phyloP scores from a whole-genome alignment of 1,140 invertebrate genomes.

The Aphis gossypii region DNA sequence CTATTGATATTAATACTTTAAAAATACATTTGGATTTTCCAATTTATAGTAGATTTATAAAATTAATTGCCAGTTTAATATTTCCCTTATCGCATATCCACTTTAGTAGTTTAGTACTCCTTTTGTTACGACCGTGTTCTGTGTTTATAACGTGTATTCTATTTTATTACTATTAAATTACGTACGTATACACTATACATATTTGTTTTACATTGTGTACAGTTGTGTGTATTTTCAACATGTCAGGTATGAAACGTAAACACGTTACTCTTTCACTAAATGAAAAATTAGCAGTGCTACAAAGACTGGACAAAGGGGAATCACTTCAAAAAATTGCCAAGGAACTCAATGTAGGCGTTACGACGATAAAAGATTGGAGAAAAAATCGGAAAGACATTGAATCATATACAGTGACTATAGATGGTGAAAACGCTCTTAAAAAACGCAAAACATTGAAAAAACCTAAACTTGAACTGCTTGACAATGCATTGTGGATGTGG shows the following conservation, averaged over 20 bases:
- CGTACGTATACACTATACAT: not conserved
- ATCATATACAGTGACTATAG: conserved; percentile 6
- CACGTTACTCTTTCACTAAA: conserved; percentile 28
- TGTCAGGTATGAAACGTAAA: conserved; percentile 9
- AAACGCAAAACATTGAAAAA: conserved; percentile 16
- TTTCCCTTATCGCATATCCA: too few species aligned
- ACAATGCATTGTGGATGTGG: conserved; percentile 40
- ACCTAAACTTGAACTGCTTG: conserved; percentile 5
- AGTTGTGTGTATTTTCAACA: not conserved
- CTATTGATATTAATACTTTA: too few species aligned
- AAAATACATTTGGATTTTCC: too few species aligned
- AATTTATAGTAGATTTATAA: too few species aligned
- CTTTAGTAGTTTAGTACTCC: too few species aligned
- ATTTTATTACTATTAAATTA: too few species aligned
- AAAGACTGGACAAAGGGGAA: conserved; percentile 33
- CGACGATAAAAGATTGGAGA: conserved; percentile 25
- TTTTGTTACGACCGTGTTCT: too few species aligned
- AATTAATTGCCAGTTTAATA: too few species aligned
- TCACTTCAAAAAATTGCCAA: conserved; percentile 20
- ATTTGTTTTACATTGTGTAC: not conserved
- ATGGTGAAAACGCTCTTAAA: too few species aligned
- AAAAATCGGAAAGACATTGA: conserved; percentile 27
- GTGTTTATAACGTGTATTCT: too few species aligned
- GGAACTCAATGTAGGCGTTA: conserved; percentile 12
- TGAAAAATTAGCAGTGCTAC: conserved; percentile 17